Percentiles rank a stretch among this genome's conserved stretches.
These are phyloP conservation scores for Diabrotica undecimpunctata DNA, from an alignment of 1,140 invertebrate species.

Conservation along the genomic window DNA sequence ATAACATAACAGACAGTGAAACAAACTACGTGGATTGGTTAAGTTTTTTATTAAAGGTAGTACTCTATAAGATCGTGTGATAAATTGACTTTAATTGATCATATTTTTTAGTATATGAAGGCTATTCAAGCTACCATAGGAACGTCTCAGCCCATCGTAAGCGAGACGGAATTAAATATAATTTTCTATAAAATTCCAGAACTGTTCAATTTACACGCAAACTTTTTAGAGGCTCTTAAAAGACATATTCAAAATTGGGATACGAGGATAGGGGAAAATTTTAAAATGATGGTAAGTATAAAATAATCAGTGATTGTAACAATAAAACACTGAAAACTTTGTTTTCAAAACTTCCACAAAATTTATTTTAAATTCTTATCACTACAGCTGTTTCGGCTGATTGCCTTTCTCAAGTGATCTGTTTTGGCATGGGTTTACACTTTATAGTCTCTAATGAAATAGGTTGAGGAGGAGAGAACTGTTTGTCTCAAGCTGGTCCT, in stretches of 20 bases:
- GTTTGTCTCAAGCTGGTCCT: too few species aligned
- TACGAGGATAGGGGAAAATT: slow-evolving; percentile 72
- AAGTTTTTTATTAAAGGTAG: slow-evolving; percentile 80
- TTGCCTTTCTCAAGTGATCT: too few species aligned
- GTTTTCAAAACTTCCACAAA: too few species aligned
- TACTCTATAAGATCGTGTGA: slow-evolving; percentile 26
- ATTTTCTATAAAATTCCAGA: slow-evolving; percentile 94
- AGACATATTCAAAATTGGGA: slow-evolving; percentile 71
- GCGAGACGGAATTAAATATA: slow-evolving; percentile 81
- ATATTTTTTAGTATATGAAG: slow-evolving; percentile 78
- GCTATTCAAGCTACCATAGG: slow-evolving; percentile 81
- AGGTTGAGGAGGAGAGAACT: too few species aligned
- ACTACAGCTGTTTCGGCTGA: too few species aligned
- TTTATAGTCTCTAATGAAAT: too few species aligned
- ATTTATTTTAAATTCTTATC: too few species aligned
- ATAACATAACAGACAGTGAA: slow-evolving; percentile 88
- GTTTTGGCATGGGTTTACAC: too few species aligned
- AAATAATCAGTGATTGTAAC: too few species aligned
- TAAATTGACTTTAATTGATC: not conserved
- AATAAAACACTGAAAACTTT: too few species aligned
- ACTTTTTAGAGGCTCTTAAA: slow-evolving; percentile 73
- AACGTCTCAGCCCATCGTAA: slow-evolving; percentile 85
- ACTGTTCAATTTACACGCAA: slow-evolving; percentile 74
- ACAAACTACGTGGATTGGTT: slow-evolving; percentile 85
- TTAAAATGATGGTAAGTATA: slow-evolving; percentile 64